Conservation (phyloP, 2,797 vertebrate genomes). For the Xerus rutilus region DNA sequence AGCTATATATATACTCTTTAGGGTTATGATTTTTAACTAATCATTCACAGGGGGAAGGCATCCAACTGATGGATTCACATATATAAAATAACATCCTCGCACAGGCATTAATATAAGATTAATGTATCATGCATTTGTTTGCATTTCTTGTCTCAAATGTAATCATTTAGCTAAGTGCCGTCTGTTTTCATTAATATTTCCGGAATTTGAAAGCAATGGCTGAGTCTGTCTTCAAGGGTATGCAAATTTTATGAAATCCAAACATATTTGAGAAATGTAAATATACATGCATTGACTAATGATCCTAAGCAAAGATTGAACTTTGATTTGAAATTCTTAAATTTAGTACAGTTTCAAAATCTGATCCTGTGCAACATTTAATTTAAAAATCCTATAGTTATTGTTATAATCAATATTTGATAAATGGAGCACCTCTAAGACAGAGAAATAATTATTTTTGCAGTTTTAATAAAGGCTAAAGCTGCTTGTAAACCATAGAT, state of each 20-base stretch:
- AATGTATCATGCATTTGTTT: conserved; percentile 42
- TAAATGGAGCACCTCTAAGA: neutral
- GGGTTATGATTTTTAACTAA: neutral
- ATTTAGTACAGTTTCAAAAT: conserved; percentile 33
- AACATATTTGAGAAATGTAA: conserved; percentile 73
- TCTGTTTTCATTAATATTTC: conserved; percentile 69
- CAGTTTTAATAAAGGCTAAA: neutral
- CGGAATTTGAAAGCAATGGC: conserved; percentile 50
- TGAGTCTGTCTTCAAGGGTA: conserved; percentile 30
- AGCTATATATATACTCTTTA: neutral
- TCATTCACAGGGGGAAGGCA: neutral
- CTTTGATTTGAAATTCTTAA: conserved; percentile 34
- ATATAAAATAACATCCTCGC: neutral
- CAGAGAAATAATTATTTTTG: conserved; percentile 25
- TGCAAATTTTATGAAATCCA: conserved; percentile 72
- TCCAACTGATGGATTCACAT: neutral
- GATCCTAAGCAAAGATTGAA: conserved; percentile 5
- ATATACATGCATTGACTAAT: conserved; percentile 59
- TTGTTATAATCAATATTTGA: conserved; percentile 19
- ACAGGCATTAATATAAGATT: conserved; percentile 6
- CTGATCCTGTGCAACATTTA: conserved; percentile 21
- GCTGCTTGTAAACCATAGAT: neutral
- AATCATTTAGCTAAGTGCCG: conserved; percentile 31
- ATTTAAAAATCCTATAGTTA: neutral
- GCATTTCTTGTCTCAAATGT: conserved; percentile 51